Percentiles rank a stretch among this genome's conserved stretches.
Conservation (phyloP, 2,797 vertebrate species). For the Delichon dasypus region DNA sequence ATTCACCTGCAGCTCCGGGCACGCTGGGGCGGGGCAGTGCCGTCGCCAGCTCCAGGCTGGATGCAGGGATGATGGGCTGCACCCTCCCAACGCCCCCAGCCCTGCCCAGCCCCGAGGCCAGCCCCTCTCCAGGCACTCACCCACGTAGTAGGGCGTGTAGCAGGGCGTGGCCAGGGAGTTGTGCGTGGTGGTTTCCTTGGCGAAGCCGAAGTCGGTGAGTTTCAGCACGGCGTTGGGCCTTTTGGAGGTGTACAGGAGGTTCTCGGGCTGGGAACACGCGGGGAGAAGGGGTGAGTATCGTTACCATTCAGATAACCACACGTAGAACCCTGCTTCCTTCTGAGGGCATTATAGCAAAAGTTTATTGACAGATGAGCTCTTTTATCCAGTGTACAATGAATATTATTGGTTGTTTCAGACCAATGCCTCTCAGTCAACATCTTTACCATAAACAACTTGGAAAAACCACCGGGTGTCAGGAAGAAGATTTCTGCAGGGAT, state of each 20-base stretch:
- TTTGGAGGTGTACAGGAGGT: conserved; percentile 93
- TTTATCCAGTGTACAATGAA: too few relatives aligned
- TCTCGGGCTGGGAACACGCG: conserved; percentile 86
- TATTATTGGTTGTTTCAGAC: too few relatives aligned
- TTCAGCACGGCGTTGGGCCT: conserved; percentile 89
- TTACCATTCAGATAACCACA: too few relatives aligned
- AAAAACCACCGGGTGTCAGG: too few relatives aligned
- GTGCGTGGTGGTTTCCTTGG: conserved; percentile 96
- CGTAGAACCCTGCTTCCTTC: too few relatives aligned
- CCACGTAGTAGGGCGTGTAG: conserved; percentile 98
- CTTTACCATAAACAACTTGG: too few relatives aligned
- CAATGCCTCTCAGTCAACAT: too few relatives aligned
- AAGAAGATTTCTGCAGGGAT: too few relatives aligned
- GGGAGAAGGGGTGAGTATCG: neutral
- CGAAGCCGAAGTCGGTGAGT: conserved; percentile 98
- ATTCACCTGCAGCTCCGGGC: fast-evolving
- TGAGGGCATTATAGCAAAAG: too few relatives aligned
- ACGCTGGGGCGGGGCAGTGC: fast-evolving
- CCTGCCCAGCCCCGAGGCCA: neutral
- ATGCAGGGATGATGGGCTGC: neutral
- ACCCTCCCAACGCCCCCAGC: neutral
- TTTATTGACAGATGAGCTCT: too few relatives aligned
- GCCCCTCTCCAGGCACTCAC: conserved; percentile 75
- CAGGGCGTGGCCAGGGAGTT: conserved; percentile 97
- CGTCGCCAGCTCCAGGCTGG: neutral